Conservation (phyloP, 2,113 vertebrate genomes). For the Entomyzon cyanotis region DNA sequence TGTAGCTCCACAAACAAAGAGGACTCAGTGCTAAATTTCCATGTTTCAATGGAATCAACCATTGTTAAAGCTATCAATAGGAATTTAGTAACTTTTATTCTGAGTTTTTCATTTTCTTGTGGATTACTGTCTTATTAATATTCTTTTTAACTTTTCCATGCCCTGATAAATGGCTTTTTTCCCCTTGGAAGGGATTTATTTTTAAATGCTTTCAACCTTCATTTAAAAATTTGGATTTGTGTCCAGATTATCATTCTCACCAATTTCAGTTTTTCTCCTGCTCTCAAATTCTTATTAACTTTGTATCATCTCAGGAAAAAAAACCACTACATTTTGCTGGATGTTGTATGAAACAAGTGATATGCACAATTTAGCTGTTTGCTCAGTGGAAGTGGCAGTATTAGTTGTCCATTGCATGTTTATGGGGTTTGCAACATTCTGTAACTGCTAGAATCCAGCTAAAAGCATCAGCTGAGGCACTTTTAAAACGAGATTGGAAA, state of each 20-base stretch:
- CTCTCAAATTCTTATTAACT: background rate
- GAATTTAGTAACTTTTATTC: background rate
- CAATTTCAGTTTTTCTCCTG: background rate
- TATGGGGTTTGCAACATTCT: background rate
- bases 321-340: background rate
- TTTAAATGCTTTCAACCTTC: background rate
- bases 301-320: background rate
- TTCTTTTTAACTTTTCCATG: background rate
- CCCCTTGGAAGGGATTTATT: background rate
- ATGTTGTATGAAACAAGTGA: background rate
- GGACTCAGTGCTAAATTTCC: background rate
- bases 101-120: background rate
- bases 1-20: background rate
- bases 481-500: background rate
- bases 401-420: background rate
- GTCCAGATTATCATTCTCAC: background rate
- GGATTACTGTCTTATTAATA: background rate
- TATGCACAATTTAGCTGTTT: background rate
- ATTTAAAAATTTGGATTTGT: background rate
- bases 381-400: background rate
- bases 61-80: background rate
- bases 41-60: no score
- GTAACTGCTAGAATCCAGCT: background rate
- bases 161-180: background rate
- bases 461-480: background rate